Conservation (phyloP, 2,797 vertebrate species). For the Pseudochirops cupreus region DNA sequence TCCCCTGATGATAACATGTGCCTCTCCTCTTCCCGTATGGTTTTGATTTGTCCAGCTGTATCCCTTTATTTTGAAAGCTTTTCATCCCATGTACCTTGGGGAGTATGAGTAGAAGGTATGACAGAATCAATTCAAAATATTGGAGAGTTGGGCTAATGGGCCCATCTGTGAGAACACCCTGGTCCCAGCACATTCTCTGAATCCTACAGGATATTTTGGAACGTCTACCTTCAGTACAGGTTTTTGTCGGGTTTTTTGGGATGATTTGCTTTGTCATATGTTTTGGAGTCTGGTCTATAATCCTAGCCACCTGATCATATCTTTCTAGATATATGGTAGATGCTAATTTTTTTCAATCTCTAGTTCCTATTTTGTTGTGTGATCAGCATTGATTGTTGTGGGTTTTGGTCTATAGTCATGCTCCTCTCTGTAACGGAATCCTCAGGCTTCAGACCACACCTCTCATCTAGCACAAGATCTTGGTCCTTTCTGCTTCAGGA, state of each 20-base stretch:
- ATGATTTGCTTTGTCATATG: neutral
- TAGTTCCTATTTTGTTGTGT: neutral
- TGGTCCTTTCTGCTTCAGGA: neutral
- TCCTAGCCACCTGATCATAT: neutral
- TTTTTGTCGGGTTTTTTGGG: neutral
- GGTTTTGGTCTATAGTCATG: neutral
- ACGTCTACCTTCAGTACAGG: neutral
- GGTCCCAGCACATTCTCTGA: neutral
- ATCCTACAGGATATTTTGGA: neutral
- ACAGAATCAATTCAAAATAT: neutral
- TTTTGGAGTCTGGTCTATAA: neutral
- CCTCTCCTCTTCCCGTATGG: neutral
- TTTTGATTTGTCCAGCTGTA: neutral
- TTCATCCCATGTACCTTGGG: neutral
- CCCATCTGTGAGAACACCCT: neutral
- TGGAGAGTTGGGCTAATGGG: neutral
- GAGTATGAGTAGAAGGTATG: neutral
- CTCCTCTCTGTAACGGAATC: neutral
- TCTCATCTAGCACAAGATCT: neutral
- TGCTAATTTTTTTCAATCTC: neutral
- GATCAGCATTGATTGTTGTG: neutral
- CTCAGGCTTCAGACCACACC: neutral
- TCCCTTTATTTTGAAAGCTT: neutral
- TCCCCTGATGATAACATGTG: neutral
- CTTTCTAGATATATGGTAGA: neutral